Evolutionary conservation across 2,797 vertebrate species (phyloP).

Genomic region (Malacoraja senta): DNA sequence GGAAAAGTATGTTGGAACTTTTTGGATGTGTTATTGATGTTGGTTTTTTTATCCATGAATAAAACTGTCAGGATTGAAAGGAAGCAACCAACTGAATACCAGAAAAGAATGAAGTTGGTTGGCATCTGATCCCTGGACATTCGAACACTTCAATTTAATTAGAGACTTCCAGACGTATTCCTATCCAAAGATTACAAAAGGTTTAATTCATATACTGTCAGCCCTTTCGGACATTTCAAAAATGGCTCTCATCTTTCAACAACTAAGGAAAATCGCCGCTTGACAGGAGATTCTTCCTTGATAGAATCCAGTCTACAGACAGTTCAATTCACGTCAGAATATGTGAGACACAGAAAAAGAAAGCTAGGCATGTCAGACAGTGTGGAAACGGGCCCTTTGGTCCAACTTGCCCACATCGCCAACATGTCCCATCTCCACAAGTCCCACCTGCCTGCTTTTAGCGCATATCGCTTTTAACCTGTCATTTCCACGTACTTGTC

Average conservation of each 20-base stretch:
- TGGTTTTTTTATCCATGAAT: background rate
- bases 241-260: background rate
- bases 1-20: conserved; percentile 19
- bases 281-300: background rate
- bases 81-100: background rate
- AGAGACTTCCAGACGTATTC: background rate
- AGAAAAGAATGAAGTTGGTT: background rate
- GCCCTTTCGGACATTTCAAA: too few relatives aligned
- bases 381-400: too few relatives aligned
- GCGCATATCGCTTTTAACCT: too few relatives aligned
- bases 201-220: background rate
- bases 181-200: background rate
- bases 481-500: too few relatives aligned
- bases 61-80: background rate
- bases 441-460: too few relatives aligned
- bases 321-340: background rate
- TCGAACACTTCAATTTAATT: background rate
- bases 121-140: background rate
- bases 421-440: too few relatives aligned
- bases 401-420: too few relatives aligned
- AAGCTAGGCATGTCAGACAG: too few relatives aligned
- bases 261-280: background rate
- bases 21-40: background rate
- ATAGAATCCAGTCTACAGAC: background rate
- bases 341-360: too few relatives aligned